A percentile compares a stretch with the other conserved stretches of the same genome.
These are phyloP conservation scores for Cephalotes varians DNA, from an alignment of 2,888 invertebrate species.

Conservation along the genomic window DNA sequence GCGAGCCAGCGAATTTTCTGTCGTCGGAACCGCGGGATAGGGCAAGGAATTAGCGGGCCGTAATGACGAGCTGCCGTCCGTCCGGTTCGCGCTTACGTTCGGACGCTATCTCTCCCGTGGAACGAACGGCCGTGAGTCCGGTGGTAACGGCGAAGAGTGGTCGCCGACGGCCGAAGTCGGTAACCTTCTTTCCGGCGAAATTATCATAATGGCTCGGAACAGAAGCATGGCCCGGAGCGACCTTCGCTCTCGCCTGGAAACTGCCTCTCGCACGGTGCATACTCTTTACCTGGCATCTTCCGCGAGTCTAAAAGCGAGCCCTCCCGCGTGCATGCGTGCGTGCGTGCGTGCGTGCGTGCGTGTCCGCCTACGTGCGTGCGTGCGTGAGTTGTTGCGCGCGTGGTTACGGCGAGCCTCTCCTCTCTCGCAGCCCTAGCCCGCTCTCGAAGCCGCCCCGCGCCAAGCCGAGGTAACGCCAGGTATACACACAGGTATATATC, in stretches of 20 bases:
- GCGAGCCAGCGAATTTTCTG: not conserved
- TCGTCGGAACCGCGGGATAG: conserved; percentile 33
- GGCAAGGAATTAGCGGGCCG: conserved; percentile 60
- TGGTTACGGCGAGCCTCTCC: conserved; percentile 21
- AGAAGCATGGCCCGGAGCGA: conserved; percentile 83
- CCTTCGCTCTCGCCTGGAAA: conserved; percentile 72
- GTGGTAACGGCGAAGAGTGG: conserved; percentile 50
- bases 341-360: not conserved
- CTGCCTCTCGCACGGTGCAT: conserved; percentile 61
- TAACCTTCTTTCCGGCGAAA: conserved; percentile 84
- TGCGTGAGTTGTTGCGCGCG: conserved; percentile 33
- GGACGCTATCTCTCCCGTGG: conserved; percentile 53
- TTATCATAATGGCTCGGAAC: conserved; percentile 85
- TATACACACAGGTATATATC: conserved; percentile 73
- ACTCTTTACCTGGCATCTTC: conserved; percentile 65
- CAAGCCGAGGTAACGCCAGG: conserved; percentile 60
- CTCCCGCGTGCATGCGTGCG: conserved; percentile 28
- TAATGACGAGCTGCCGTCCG: conserved; percentile 59
- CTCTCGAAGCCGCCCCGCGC: conserved; percentile 51
- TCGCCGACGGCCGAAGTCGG: conserved; percentile 73
- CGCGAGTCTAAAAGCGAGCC: conserved; percentile 60
- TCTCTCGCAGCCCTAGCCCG: conserved; percentile 7
- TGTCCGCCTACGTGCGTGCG: not conserved
- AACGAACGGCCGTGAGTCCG: conserved; percentile 45
- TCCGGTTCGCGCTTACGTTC: conserved; percentile 51